Percentiles rank a stretch among this genome's conserved stretches.
Evolutionary conservation across 2,113 vertebrate species (phyloP).

Genomic region (Osmerus eperlanus): DNA sequence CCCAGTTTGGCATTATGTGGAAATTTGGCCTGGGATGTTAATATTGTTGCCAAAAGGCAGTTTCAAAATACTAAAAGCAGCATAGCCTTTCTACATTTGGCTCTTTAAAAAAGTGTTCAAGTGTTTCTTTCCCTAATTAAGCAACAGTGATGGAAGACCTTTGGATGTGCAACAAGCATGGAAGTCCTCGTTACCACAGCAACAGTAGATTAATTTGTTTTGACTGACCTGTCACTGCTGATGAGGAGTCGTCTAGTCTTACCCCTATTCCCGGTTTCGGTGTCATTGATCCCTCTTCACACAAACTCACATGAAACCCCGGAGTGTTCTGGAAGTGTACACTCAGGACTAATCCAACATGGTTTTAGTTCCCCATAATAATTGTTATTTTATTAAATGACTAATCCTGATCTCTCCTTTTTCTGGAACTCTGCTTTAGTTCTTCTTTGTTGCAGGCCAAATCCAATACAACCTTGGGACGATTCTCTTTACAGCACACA

Average conservation of each 20-base stretch:
- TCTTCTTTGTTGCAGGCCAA: conserved; percentile 57
- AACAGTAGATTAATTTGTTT: background rate
- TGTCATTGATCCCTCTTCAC: conserved; percentile 29
- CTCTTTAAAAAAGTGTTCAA: too few species aligned
- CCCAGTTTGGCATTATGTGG: too few species aligned
- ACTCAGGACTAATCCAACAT: conserved; percentile 29
- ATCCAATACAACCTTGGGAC: conserved; percentile 55
- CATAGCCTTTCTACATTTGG: too few species aligned
- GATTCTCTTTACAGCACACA: conserved; percentile 17
- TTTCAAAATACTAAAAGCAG: too few species aligned
- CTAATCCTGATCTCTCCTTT: too few species aligned
- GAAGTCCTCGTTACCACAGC: too few species aligned
- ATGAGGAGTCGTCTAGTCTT: background rate
- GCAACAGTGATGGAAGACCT: too few species aligned
- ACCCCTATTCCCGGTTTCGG: background rate
- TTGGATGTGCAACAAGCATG: too few species aligned
- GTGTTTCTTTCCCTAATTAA: too few species aligned
- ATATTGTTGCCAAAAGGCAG: too few species aligned
- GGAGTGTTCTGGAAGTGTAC: conserved; percentile 20
- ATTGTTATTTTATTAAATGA: conserved; percentile 10
- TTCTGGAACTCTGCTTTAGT: conserved; percentile 58
- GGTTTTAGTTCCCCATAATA: conserved; percentile 46
- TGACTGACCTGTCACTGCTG: background rate
- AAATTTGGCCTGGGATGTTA: too few species aligned
- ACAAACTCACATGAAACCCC: conserved; percentile 23